A percentile compares a stretch with the other conserved stretches of the same genome.
phyloP scores from a whole-genome alignment of 2,888 invertebrate species.

The Stenodera caucasica region DNA sequence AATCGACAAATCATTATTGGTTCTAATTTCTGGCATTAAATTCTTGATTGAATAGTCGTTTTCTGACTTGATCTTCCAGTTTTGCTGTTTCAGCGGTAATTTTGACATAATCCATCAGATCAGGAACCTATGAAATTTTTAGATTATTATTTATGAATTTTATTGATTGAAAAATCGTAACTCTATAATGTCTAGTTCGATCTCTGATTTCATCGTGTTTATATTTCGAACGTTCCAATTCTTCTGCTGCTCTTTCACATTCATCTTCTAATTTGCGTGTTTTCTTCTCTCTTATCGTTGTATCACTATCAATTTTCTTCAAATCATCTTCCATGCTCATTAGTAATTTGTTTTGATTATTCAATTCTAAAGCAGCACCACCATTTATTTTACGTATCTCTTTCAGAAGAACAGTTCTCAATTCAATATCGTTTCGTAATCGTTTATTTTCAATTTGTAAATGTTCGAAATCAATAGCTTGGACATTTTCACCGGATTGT shows the following conservation, averaged over 20 bases:
- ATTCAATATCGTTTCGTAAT: constrained; percentile 57
- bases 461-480: constrained; percentile 65
- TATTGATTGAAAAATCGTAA: constrained; percentile 19
- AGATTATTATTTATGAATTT: not conserved
- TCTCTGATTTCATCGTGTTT: constrained; percentile 42
- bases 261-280: constrained; percentile 56
- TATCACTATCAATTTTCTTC: constrained; percentile 52
- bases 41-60: no score
- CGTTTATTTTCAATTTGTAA: constrained; percentile 62
- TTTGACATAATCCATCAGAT: constrained; percentile 61
- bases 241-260: constrained; percentile 48
- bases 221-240: constrained; percentile 52
- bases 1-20: no score
- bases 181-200: constrained; percentile 56
- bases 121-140: constrained; percentile 50
- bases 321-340: constrained; percentile 57
- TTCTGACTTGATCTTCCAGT: no score
- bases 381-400: constrained; percentile 63
- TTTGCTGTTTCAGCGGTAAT: no score
- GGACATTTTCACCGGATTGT: constrained; percentile 61
- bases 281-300: constrained; percentile 52
- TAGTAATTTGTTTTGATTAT: constrained; percentile 60
- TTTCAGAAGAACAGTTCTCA: constrained; percentile 57
- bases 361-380: constrained; percentile 58
- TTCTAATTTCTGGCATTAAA: no score